Evolutionary conservation across 2,888 invertebrate species (phyloP).

Genomic region (Polymixis lichenea): DNA sequence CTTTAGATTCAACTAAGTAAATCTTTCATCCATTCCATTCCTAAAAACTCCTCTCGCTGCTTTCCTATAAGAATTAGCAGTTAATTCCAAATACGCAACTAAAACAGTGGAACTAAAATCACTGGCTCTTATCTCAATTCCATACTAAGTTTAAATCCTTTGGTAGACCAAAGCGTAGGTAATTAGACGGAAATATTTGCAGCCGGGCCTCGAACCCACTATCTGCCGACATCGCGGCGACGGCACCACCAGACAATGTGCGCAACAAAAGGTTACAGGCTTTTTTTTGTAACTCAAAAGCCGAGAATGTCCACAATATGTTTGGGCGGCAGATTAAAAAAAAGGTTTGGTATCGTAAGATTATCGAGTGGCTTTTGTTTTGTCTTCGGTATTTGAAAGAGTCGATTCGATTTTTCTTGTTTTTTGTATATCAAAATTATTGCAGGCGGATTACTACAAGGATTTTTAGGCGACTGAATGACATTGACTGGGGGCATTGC

Average conservation of each 20-base stretch:
- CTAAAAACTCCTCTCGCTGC: conserved; percentile 2
- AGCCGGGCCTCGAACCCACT: conserved; percentile 76
- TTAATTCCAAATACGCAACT: conserved; percentile 62
- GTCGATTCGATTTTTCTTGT: too few species aligned
- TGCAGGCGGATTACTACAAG: not conserved
- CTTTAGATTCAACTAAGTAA: conserved; percentile 1
- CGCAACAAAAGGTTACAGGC: conserved; percentile 74
- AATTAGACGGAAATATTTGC: conserved; percentile 84
- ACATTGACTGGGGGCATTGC: too few species aligned
- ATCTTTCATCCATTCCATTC: conserved; percentile 14
- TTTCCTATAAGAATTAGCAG: conserved; percentile 43
- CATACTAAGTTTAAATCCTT: conserved; percentile 64
- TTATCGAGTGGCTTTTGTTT: conserved; percentile 47
- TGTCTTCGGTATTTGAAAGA: conserved; percentile 28
- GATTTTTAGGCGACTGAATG: too few species aligned
- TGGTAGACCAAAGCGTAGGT: conserved; percentile 73
- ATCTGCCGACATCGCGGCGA: conserved; percentile 85
- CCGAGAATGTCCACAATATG: conserved; percentile 71
- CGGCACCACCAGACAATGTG: conserved; percentile 74
- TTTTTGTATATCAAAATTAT: not conserved
- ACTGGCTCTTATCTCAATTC: conserved; percentile 67
- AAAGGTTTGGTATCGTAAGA: conserved; percentile 53
- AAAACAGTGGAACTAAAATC: conserved; percentile 62
- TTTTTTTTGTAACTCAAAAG: conserved; percentile 69
- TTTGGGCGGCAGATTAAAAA: conserved; percentile 54